These are phyloP conservation scores for Oophaga sylvatica DNA, from an alignment of 2,797 vertebrate genomes.

Conservation along the genomic window DNA sequence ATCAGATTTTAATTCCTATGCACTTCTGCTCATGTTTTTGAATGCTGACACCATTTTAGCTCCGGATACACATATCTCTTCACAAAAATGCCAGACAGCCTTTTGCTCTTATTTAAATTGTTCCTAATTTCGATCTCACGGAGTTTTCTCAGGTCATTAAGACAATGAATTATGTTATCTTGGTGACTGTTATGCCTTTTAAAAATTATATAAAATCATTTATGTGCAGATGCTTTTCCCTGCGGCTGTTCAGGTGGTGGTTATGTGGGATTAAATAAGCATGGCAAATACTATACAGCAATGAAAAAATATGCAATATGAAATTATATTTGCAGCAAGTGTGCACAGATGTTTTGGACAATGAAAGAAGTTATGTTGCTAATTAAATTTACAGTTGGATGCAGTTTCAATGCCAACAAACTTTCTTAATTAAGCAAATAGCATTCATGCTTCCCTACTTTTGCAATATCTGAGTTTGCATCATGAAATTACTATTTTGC, in stretches of 20 bases:
- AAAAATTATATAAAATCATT: slow-evolving; percentile 12
- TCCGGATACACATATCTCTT: background rate
- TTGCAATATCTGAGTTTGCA: background rate
- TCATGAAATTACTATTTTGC: background rate
- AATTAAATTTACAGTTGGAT: slow-evolving; percentile 69
- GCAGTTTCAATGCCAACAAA: slow-evolving; percentile 65
- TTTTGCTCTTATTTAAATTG: background rate
- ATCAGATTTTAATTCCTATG: background rate
- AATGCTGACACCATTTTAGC: background rate
- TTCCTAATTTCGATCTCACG: background rate
- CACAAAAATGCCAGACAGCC: background rate
- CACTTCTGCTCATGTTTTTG: background rate
- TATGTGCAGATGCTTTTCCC: slow-evolving; percentile 10
- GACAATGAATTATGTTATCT: slow-evolving; percentile 9
- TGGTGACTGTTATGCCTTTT: background rate
- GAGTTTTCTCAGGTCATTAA: slow-evolving; percentile 18
- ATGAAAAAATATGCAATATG: slow-evolving; percentile 25
- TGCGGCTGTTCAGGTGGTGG: slow-evolving; percentile 41
- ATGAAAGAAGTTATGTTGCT: slow-evolving; percentile 65
- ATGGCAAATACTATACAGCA: slow-evolving; percentile 15
- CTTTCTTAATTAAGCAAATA: slow-evolving; percentile 66
- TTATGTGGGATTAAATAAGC: slow-evolving; percentile 40
- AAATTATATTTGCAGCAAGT: slow-evolving; percentile 46
- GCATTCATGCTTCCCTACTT: slow-evolving; percentile 65
- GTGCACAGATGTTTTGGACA: slow-evolving; percentile 65